Conservation (phyloP, 2,888 invertebrate species). For the Epiblema foenella region DNA sequence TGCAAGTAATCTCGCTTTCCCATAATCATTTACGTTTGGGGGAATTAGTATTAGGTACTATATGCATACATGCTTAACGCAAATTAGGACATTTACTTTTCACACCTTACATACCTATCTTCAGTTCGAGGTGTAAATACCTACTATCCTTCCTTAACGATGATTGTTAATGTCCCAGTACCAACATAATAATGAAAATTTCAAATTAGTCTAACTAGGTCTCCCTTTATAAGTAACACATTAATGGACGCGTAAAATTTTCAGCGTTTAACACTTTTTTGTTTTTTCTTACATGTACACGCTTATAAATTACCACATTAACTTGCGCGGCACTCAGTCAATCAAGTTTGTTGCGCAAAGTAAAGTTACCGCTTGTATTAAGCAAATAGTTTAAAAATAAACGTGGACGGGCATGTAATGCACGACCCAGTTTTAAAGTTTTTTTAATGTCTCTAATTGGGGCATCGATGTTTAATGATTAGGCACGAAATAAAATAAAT, state of each 20-base stretch:
- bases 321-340: slow-evolving; percentile 50
- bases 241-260: slow-evolving; percentile 51
- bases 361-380: slow-evolving; percentile 46
- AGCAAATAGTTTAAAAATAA: slow-evolving; percentile 52
- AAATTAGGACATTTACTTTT: background rate
- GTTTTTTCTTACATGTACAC: slow-evolving; percentile 40
- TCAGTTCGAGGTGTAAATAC: background rate
- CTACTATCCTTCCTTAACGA: background rate
- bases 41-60: background rate
- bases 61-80: background rate
- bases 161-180: too few species aligned
- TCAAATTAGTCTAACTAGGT: background rate
- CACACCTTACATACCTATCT: background rate
- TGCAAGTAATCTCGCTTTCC: background rate
- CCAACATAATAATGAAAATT: too few species aligned
- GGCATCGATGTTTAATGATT: slow-evolving; percentile 15
- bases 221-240: background rate
- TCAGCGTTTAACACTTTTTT: slow-evolving; percentile 44
- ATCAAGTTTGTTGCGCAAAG: slow-evolving; percentile 49
- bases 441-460: slow-evolving; percentile 32
- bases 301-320: slow-evolving; percentile 49
- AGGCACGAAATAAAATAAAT: background rate
- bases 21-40: background rate
- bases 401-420: slow-evolving; percentile 43
- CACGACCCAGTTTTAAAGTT: slow-evolving; percentile 39